These are phyloP conservation scores for Orientallactaga sibirica DNA, from an alignment of 2,797 vertebrate genomes.

Conservation along the genomic window DNA sequence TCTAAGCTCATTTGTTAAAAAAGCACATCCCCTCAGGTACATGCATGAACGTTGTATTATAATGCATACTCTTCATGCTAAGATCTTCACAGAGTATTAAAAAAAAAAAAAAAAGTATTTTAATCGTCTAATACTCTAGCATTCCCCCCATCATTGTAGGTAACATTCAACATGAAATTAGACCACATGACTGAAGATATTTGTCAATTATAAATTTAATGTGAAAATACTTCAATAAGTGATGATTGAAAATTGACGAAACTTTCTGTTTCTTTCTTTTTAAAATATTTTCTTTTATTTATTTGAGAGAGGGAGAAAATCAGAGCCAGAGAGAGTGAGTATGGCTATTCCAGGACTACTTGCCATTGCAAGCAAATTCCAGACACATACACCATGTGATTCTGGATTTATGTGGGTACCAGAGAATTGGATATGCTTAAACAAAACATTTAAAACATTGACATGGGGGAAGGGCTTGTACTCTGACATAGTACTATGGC, in stretches of 20 bases:
- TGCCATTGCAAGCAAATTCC: too few species aligned
- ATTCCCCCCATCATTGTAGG: background rate
- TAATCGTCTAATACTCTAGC: background rate
- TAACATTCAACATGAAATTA: constrained; percentile 16
- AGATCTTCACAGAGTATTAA: background rate
- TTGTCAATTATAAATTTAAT: background rate
- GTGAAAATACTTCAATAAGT: background rate
- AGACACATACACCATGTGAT: too few species aligned
- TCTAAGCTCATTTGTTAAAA: background rate
- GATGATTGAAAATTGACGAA: constrained; percentile 12
- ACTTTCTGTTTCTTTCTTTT: background rate
- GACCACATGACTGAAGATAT: background rate
- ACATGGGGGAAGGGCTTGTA: accelerated
- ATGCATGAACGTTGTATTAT: constrained; percentile 33
- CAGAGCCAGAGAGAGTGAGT: too few species aligned
- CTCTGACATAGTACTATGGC: background rate
- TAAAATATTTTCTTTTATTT: too few species aligned
- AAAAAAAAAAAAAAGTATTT: too few species aligned
- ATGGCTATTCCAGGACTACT: too few species aligned
- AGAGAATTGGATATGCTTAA: background rate
- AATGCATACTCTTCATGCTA: background rate
- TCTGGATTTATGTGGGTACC: too few species aligned
- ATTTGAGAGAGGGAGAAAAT: too few species aligned
- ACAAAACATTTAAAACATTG: background rate
- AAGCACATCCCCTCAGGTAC: background rate